phyloP scores from a whole-genome alignment of 2,113 vertebrate genomes.

The Oplegnathus fasciatus region DNA sequence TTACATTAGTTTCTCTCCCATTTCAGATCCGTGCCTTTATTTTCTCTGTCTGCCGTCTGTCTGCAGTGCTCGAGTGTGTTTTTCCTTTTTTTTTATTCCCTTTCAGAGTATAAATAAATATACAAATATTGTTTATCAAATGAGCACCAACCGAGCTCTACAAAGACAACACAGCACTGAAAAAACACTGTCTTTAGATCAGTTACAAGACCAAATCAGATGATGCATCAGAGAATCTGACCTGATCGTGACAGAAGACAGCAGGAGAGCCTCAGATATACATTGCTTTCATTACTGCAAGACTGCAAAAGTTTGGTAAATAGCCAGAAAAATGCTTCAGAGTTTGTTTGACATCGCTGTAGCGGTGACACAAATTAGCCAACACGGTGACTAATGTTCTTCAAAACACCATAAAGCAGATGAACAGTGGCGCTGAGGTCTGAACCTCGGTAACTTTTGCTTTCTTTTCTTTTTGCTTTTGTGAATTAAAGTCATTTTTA shows the following conservation, averaged over 20 bases:
- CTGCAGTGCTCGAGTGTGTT: constrained; percentile 25
- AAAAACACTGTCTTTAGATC: constrained; percentile 25
- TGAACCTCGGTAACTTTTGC: not conserved
- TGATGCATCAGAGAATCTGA: not conserved
- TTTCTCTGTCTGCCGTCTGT: constrained; percentile 23
- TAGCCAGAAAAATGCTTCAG: not conserved
- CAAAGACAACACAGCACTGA: not conserved
- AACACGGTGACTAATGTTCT: not conserved
- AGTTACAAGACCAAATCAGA: constrained; percentile 7
- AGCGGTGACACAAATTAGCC: not conserved
- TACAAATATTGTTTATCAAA: constrained; percentile 35
- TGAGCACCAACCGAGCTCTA: constrained; percentile 31
- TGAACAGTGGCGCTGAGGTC: not conserved
- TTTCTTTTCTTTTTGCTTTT: not conserved
- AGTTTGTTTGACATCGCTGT: not conserved
- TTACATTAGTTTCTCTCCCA: constrained; percentile 52
- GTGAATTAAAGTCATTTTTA: not conserved
- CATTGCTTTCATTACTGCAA: not conserved
- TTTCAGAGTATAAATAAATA: constrained; percentile 28
- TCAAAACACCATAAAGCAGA: constrained; percentile 7
- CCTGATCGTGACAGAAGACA: not conserved
- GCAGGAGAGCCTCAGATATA: not conserved
- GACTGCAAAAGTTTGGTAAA: constrained; percentile 2
- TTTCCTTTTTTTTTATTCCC: constrained; percentile 7
- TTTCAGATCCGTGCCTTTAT: constrained; percentile 29